Base-by-base conservation (phyloP, 2,113 vertebrate species). In the Chaetops frenatus region DNA sequence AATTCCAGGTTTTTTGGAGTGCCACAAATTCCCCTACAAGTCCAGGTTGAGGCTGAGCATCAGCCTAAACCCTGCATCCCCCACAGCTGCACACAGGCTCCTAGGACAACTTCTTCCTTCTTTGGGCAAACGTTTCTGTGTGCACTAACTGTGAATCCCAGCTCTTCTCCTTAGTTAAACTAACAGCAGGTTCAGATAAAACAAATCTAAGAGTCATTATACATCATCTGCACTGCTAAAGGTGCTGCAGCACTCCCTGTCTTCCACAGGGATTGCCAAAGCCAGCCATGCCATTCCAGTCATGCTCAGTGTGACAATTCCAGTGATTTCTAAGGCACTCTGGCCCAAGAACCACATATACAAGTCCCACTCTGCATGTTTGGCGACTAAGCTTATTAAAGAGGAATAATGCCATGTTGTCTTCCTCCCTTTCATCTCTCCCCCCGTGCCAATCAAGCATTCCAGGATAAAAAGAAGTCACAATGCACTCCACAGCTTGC, bases 401-500 rank as follows among this genome's bases (percentile, higher is more conserved):
- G 20, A 48, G 50, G 19, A 65, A 70, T 38, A 44, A 73, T n/a
- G 22, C 36, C 50, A 4, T 3, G 8, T 19, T 58, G 40, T 48
- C 53, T 58, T 44, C 15, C 9, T 35, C 72, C 20, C 57, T 88
- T 78, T 54, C 38, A 40, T 48, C 48, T 60, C 88, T 58, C 11
- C 29, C 38, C 60, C 12, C 0, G 0, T 11, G 54, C 19, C 28
- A 27, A 6, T 15, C 15, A 11, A 69, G 17, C 24, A 36, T 4
- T 61, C 53, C 71, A 19, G 42, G 58, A 65, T 18, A 25, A 72
- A 74, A 76, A 67, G 11, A 24, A 50, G 22, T 4, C 42, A 33
- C 27, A 17, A 15, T 8, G n/a, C 5, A 36, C n/a, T 53, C 36
- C 19, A 27, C 15, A 78, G 33, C n/a, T 57, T 21, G 28, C 9